Base-by-base conservation (phyloP, 2,888 invertebrate genomes). In the Andrena hattorfiana region DNA sequence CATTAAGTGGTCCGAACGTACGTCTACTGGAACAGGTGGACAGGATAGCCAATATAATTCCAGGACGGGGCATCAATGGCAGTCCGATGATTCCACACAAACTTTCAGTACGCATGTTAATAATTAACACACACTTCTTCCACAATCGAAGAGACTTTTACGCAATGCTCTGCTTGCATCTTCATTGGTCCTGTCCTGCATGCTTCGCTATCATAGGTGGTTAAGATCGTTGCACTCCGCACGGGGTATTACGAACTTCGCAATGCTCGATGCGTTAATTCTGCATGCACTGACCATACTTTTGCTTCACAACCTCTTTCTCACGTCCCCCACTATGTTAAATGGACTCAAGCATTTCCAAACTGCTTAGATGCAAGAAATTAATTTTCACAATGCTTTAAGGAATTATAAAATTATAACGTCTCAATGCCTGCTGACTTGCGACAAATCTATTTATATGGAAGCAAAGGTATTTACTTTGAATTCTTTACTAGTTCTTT, bases 41-140 rank as follows among this genome's bases (percentile, higher is more conserved):
- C 85, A 87, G 89, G 88, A 92, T 93, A 85, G 92, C 92, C 82
- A 93, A 89, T 84, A 90, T 92, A 60, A 92, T 92, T 59, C 92
- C 92, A 76, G 93, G 93, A 75, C 91, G 92, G 20, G 90, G 90
- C 84, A 89, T 92, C 91, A 91, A 90, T 85, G 92, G 91, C 88
- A 89, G 87, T 83, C 82, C 90, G 82, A 93, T 91, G 89, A 87
- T 90, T 81, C 89, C 89, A 88, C 90, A 90, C 75, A 88, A 90
- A 87, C 86, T 90, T 89, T 92, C 94, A 93, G 94, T 94, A 94
- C 93, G 94, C 94, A 94, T 94, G 94, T 92, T 92, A 90, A 89
- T 87, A 87, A 91, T 89, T 90, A 90, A 89, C 89, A 83, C 85
- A 59, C 49, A 59, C 56, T 26, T 75, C 56, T 80, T 62, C 48